Percentiles rank a stretch among this genome's conserved stretches.
These are phyloP conservation scores for Hirtodrosophila histrioides DNA, from an alignment of 2,888 invertebrate genomes.

Conservation along the genomic window DNA sequence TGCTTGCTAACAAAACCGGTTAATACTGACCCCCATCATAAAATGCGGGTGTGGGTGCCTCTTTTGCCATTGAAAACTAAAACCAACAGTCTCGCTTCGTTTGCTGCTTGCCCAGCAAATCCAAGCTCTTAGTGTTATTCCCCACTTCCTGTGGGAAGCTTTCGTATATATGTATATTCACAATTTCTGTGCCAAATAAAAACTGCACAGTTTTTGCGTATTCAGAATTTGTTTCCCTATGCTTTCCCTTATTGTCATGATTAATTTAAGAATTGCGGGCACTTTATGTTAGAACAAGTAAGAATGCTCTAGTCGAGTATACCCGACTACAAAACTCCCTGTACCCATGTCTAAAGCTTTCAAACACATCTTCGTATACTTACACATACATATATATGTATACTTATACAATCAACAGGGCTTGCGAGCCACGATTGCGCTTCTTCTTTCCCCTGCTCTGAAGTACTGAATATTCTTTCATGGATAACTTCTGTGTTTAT, in stretches of 20 bases:
- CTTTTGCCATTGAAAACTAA: conserved; percentile 19
- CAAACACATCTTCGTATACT: too few relatives aligned
- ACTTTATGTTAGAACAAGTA: conserved; percentile 9
- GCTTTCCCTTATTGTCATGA: conserved; percentile 37
- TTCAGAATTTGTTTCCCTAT: conserved; percentile 14
- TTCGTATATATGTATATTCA: neutral
- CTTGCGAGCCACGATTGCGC: too few relatives aligned
- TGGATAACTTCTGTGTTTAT: too few relatives aligned
- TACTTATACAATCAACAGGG: too few relatives aligned
- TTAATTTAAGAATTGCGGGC: conserved; percentile 34
- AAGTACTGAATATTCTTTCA: too few relatives aligned
- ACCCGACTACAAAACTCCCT: too few relatives aligned
- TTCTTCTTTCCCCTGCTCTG: too few relatives aligned
- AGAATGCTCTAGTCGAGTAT: too few relatives aligned
- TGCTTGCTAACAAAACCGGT: conserved; percentile 55
- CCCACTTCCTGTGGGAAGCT: conserved; percentile 54
- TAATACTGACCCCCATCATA: conserved; percentile 33
- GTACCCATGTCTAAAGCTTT: too few relatives aligned
- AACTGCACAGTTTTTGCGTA: conserved; percentile 1
- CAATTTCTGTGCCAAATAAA: too few relatives aligned
- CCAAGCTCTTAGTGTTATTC: conserved; percentile 16
- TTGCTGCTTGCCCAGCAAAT: conserved; percentile 42
- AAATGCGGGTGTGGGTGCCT: conserved; percentile 25
- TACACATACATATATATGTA: too few relatives aligned
- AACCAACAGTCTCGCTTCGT: conserved; percentile 44